Evolutionary conservation across 2,888 invertebrate species (phyloP), one percentile per base, ranked within the genome.

Genomic region (Masnerella sp.): DNA sequence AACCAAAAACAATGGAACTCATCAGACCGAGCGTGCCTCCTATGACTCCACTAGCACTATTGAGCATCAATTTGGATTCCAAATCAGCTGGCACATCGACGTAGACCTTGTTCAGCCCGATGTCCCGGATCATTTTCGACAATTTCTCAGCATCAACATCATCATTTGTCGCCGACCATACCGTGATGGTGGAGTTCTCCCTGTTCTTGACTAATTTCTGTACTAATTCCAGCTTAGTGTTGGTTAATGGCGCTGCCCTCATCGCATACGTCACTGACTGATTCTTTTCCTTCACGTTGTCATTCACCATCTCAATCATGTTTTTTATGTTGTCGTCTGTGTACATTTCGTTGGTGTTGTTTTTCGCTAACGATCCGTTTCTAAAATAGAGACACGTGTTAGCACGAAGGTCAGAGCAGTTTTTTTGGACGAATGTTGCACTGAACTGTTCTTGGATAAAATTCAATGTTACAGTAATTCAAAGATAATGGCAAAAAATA

Each of bases 221-320:
- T 9, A 96, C 86, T 2, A 90, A 89, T 0, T 89, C 88, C 65
- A 89, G 87, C 78, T 94, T 93, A 79, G 92, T 90, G 80, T 92
- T 90, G 0, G 93, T 92, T 0, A 93, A 94, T 15, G 92, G 88
- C 0, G 89, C 91, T 0, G 94, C 94, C 52, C 94, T 88, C 2
- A 94, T 93, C 0, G 96, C 94, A 81, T 96, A 96, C 0, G 96
- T 96, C 52, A 96, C 90, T 32, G 91, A 89, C 93, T 93, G n/a
- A 89, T 89, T 2, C 92, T 87, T 9, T 5, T n/a, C n/a, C n/a
- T 49, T 25, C 0, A 43, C 4, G 2, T 89, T 88, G 62, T 89
- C 88, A 28, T 89, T 88, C 14, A 94, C 88, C 4, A 88, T 88
- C 2, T 90, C 84, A 1, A 92, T 81, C 95, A 96, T 96, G 12